Percentiles rank a stretch among this genome's conserved stretches.
phyloP scores from a whole-genome alignment of 2,113 vertebrate genomes.

The Bos javanicus region DNA sequence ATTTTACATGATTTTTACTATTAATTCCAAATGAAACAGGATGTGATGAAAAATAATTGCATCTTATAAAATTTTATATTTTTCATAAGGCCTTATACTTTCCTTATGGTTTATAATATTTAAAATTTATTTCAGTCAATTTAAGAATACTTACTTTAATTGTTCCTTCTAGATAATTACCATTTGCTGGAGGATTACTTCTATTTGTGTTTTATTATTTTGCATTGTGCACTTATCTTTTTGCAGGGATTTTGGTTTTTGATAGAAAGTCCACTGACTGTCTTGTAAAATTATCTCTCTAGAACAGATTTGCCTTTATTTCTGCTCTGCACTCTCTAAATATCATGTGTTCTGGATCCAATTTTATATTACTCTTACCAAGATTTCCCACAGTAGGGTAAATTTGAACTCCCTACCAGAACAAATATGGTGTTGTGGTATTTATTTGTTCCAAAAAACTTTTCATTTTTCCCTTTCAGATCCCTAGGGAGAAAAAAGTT shows the following conservation, averaged over 20 bases:
- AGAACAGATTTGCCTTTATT: background rate
- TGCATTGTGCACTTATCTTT: background rate
- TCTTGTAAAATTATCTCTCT: background rate
- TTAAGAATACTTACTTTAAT: background rate
- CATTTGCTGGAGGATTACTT: background rate
- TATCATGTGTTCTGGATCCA: background rate
- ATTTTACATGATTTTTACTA: background rate
- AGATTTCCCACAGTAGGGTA: background rate
- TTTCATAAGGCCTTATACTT: background rate
- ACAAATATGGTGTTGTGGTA: background rate
- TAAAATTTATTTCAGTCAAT: background rate
- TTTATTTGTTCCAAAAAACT: background rate
- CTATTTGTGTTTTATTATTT: background rate
- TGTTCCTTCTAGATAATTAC: background rate
- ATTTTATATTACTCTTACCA: background rate
- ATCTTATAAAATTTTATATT: background rate
- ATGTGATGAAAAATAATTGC: background rate
- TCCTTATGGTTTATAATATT: background rate
- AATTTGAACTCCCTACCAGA: background rate
- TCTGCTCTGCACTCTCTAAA: background rate
- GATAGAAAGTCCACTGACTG: background rate
- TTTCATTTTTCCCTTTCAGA: background rate
- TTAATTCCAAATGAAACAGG: background rate
- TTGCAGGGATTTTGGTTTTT: background rate
- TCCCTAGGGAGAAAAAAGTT: background rate